Evolutionary conservation across 2,888 invertebrate genomes (phyloP).

Genomic region (Lumbricus terrestris): DNA sequence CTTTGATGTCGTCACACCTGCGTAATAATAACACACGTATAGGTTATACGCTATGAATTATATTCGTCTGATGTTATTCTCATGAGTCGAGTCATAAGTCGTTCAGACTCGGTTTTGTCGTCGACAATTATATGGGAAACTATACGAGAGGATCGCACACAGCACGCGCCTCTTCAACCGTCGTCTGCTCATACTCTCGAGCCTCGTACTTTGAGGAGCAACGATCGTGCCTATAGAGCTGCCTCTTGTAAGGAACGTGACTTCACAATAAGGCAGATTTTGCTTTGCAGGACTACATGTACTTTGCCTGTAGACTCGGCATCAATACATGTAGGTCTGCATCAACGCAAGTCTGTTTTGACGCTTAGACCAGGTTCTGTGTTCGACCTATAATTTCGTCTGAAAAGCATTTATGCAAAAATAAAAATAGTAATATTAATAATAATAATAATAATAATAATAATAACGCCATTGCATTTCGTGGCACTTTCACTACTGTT

Average conservation of each 20-base stretch:
- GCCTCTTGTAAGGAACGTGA: not conserved
- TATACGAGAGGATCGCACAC: not conserved
- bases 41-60: not conserved
- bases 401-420: not conserved
- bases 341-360: not conserved
- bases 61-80: not conserved
- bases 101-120: not conserved
- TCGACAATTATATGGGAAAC: not conserved
- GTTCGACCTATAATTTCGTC: not conserved
- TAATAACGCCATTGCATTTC: too few species aligned
- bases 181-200: not conserved
- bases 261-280: not conserved
- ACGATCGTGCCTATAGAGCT: not conserved
- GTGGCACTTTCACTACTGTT: too few species aligned
- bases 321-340: not conserved
- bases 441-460: too few species aligned
- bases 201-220: not conserved
- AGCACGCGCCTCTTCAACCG: not conserved
- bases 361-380: not conserved
- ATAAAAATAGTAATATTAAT: too few species aligned
- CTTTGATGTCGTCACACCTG: not conserved
- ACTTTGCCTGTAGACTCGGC: not conserved
- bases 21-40: not conserved
- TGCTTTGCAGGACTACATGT: not conserved
- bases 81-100: not conserved